Evolutionary conservation across 35 echinoderm and acorn worm species (phyloP).

Genomic region (Hemicentrotus pulcherrimus): DNA sequence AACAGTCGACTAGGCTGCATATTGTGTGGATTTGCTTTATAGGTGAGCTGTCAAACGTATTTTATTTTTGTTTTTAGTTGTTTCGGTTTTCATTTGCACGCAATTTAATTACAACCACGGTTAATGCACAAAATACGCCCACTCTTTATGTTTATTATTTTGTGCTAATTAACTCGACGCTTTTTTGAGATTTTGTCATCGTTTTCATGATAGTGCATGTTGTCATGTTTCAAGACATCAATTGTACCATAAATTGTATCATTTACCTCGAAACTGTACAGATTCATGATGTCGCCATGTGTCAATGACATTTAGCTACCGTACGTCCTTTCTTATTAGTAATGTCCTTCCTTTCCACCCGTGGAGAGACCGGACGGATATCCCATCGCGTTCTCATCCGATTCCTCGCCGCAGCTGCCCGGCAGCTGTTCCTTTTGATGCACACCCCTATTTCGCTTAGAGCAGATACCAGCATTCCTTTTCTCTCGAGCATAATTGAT

Average conservation of each 20-base stretch:
- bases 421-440: slow-evolving; percentile 9
- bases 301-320: neutral
- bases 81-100: neutral
- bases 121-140: neutral
- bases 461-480: neutral
- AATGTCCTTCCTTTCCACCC: neutral
- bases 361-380: neutral
- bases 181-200: no score
- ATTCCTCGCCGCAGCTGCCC: neutral
- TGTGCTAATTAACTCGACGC: neutral
- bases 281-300: neutral
- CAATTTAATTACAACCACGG: no score
- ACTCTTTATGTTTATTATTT: neutral
- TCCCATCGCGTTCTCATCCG: neutral
- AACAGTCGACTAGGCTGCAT: neutral
- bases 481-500: neutral
- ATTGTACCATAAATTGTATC: no score
- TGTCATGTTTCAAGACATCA: no score
- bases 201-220: no score
- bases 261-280: neutral
- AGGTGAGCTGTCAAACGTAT: neutral
- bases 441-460: neutral
- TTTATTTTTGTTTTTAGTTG: neutral
- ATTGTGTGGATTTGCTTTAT: neutral
- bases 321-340: neutral